A percentile compares a stretch with the other conserved stretches of the same genome.
Conservation (phyloP, 2,888 invertebrate species). For the Rambutsinella grinnellia region DNA sequence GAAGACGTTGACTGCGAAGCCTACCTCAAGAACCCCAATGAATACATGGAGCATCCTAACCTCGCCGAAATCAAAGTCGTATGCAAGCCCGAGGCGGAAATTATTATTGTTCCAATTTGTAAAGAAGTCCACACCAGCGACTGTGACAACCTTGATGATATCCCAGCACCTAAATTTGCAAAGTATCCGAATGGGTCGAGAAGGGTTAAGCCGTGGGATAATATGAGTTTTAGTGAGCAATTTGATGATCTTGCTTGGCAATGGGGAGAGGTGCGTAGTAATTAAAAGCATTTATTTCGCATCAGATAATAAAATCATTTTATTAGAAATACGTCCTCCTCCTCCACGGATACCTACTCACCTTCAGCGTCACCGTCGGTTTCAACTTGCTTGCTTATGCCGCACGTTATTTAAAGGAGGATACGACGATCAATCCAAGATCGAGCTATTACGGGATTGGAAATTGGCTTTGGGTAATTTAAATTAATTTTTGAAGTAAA, state of each 20-base stretch:
- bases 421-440: not conserved
- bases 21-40: no score
- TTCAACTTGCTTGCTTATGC: slow-evolving; percentile 7
- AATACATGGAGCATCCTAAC: not conserved
- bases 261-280: slow-evolving; percentile 30
- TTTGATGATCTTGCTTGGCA: slow-evolving; percentile 10
- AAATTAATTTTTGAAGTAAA: not conserved
- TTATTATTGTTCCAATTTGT: no score
- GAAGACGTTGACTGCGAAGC: no score
- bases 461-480: slow-evolving; percentile 32
- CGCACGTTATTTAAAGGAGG: slow-evolving; percentile 21
- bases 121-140: not conserved
- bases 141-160: not conserved
- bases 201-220: not conserved
- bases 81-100: no score
- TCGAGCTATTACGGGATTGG: slow-evolving; percentile 31
- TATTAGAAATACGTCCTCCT: slow-evolving; percentile 4
- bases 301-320: no score
- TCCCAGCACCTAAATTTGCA: not conserved
- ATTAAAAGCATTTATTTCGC: no score
- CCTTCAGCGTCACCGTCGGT: slow-evolving; percentile 16
- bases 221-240: slow-evolving; percentile 10
- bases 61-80: not conserved
- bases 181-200: not conserved
- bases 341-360: slow-evolving; percentile 17